Evolutionary conservation across 92 coral and sea anemone species (phyloP), one percentile per base, ranked within the genome.

Genomic region (Pocillopora meandrina): DNA sequence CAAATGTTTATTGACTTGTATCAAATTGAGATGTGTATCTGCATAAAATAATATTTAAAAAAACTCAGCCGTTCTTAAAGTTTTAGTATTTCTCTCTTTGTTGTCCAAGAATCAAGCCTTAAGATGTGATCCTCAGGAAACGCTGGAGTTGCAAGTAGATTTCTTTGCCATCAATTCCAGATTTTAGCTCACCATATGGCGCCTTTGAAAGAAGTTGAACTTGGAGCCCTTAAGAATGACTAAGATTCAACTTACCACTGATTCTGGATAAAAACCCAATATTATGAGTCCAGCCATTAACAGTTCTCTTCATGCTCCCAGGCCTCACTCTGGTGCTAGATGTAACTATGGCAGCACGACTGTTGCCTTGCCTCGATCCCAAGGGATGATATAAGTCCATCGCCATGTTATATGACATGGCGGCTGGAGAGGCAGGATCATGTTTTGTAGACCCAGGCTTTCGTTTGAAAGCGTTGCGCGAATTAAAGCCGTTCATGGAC

Each of bases 311-410:
- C 88, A 84, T 93, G 71, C 95, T 90, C 19, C 88, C 90, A 12
- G 99, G 98, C 77, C 95, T 88, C 63, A 92, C 89, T 67, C 95
- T 84, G 13, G 90, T 76, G 23, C 87, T 85, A 57, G 82, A 72
- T 17, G 93, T 81, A 14, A 93, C 94, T 63, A 82, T 79, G 58
- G 93, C 72, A 20, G 93, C 87, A 36, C 95, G 91, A 56, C 85
- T 88, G 76, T 92, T 85, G 35, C 93, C 94, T 36, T 88, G 92
- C 79, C 99, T 92, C 75, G 98, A 87, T 69, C 84, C 93, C 90
- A 93, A 59, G 56, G 98, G 98, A 65, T 93, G 93, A 55, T 95
- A 92, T 76, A 94, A 83, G 56, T 95, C 96, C 70, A 95, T 47
- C 33, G 98, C 98, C 84, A 85, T 72, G 68, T 92, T 92, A 70